These are phyloP conservation scores for Lepus townsendii DNA, from an alignment of 2,797 vertebrate genomes.

Conservation along the genomic window DNA sequence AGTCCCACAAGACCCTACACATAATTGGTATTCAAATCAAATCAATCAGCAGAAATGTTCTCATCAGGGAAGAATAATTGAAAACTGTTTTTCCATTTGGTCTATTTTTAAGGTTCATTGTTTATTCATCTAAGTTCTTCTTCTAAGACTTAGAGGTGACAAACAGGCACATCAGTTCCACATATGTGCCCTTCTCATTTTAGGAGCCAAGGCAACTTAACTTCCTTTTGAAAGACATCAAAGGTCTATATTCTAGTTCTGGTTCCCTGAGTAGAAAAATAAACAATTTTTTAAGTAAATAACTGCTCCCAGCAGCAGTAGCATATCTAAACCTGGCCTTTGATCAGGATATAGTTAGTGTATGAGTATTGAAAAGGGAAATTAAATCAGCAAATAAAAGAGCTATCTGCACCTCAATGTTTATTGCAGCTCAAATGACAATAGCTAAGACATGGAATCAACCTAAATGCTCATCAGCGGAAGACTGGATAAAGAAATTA, in stretches of 20 bases:
- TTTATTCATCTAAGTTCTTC: slow-evolving; percentile 11
- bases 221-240: not conserved
- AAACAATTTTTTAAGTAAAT: not conserved
- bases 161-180: not conserved
- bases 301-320: not conserved
- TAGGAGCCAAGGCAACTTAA: not conserved
- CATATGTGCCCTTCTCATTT: not conserved
- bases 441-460: too few relatives aligned
- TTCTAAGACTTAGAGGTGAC: not conserved
- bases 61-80: not conserved
- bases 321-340: not conserved
- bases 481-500: too few relatives aligned
- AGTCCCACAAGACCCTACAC: not conserved
- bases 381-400: too few relatives aligned
- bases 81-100: not conserved
- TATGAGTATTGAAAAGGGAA: not conserved
- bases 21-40: not conserved
- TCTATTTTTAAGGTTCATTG: not conserved
- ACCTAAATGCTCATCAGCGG: too few relatives aligned
- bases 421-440: too few relatives aligned
- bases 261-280: not conserved
- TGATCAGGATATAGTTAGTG: not conserved
- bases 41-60: not conserved
- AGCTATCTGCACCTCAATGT: too few relatives aligned
- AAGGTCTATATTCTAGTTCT: not conserved